phyloP scores from a whole-genome alignment of 2,888 invertebrate genomes.

The Drosophila robusta region DNA sequence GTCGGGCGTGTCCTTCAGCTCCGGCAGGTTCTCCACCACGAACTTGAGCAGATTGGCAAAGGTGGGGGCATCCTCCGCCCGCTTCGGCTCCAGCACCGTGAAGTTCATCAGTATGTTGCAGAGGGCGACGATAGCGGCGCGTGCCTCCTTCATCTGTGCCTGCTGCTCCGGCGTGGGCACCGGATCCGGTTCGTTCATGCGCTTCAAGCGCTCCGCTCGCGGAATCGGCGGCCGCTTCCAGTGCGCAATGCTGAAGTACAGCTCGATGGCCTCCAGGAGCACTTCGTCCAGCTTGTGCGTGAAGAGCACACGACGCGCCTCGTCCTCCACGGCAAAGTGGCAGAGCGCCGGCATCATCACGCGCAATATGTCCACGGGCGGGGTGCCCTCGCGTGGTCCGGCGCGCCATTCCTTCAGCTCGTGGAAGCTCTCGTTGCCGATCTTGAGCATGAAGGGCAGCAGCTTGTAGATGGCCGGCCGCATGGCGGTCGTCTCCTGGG shows the following conservation, averaged over 20 bases:
- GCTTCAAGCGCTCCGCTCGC: slow-evolving; percentile 91
- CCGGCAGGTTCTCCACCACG: slow-evolving; percentile 93
- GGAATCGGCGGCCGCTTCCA: slow-evolving; percentile 93
- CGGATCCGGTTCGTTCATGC: slow-evolving; percentile 90
- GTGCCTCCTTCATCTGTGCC: slow-evolving; percentile 93
- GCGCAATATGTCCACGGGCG: slow-evolving; percentile 90
- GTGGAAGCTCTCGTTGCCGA: slow-evolving; percentile 93
- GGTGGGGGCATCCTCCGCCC: slow-evolving; percentile 91
- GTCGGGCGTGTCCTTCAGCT: slow-evolving; percentile 92
- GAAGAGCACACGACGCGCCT: slow-evolving; percentile 92
- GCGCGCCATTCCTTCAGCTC: slow-evolving; percentile 89
- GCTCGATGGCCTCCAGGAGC: slow-evolving; percentile 91
- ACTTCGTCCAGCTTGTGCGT: slow-evolving; percentile 92
- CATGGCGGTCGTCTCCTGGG: slow-evolving; percentile 95
- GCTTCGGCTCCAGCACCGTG: slow-evolving; percentile 93
- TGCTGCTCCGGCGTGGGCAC: slow-evolving; percentile 90
- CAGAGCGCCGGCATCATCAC: slow-evolving; percentile 95
- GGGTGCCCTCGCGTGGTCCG: slow-evolving; percentile 87
- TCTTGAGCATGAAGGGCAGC: slow-evolving; percentile 91
- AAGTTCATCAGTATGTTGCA: slow-evolving; percentile 97
- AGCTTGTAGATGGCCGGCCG: slow-evolving; percentile 92
- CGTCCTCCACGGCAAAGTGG: slow-evolving; percentile 96
- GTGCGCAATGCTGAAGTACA: slow-evolving; percentile 94
- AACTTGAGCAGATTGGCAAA: slow-evolving; percentile 94
- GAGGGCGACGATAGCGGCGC: slow-evolving; percentile 93